Evolutionary conservation across 2,888 invertebrate species (phyloP).

Genomic region (Agrochola litura): DNA sequence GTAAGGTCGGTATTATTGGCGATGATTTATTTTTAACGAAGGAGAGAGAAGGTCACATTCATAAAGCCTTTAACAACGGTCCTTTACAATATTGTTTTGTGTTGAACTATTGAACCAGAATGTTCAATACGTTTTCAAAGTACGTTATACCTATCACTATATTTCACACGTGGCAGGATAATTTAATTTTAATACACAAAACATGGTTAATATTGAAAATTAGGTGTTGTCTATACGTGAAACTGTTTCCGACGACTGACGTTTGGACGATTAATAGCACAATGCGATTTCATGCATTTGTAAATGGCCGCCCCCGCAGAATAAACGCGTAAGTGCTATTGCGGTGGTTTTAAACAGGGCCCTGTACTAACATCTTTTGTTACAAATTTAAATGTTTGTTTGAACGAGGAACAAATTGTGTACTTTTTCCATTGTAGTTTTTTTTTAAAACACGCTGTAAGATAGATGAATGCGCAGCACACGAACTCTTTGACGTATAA

Average conservation of each 20-base stretch:
- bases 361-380: too few relatives aligned
- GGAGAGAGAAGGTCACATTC: slow-evolving; percentile 2
- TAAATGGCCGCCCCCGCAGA: too few relatives aligned
- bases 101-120: slow-evolving; percentile 25
- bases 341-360: too few relatives aligned
- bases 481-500: not conserved
- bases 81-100: slow-evolving; percentile 25
- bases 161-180: slow-evolving; percentile 13
- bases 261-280: not conserved
- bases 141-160: slow-evolving; percentile 1
- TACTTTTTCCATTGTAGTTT: not conserved
- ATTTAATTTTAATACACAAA: slow-evolving; percentile 8
- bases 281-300: not conserved
- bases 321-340: too few relatives aligned
- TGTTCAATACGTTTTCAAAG: slow-evolving; percentile 7
- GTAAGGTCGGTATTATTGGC: slow-evolving; percentile 26
- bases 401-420: too few relatives aligned
- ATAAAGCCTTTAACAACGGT: not conserved
- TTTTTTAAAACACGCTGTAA: not conserved
- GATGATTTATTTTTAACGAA: slow-evolving; percentile 45
- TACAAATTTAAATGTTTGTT: too few relatives aligned
- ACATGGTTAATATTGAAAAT: not conserved
- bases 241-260: not conserved
- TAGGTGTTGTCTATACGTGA: not conserved
- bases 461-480: not conserved